These are phyloP conservation scores for Lasius fuliginosus DNA, from an alignment of 2,888 invertebrate species.

Conservation along the genomic window DNA sequence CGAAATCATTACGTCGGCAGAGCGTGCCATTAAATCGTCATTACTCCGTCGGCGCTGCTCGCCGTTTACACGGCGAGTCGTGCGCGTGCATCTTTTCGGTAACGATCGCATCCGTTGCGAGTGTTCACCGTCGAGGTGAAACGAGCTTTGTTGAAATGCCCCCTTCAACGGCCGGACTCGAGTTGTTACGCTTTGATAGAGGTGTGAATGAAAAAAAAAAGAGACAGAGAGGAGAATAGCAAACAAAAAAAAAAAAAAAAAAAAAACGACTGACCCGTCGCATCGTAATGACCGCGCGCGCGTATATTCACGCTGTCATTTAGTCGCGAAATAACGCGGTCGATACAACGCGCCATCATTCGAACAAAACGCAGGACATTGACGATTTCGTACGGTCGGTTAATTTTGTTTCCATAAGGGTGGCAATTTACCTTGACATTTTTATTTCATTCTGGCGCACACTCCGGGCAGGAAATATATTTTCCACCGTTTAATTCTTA, in stretches of 20 bases:
- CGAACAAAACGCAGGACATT: constrained; percentile 34
- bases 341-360: constrained; percentile 34
- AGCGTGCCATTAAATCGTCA: constrained; percentile 77
- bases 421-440: background rate
- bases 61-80: constrained; percentile 59
- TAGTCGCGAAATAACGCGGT: constrained; percentile 39
- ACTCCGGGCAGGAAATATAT: background rate
- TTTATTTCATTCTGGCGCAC: background rate
- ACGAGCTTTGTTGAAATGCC: constrained; percentile 60
- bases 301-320: constrained; percentile 29
- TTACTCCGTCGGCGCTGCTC: constrained; percentile 64
- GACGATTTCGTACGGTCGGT: constrained; percentile 32
- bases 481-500: background rate
- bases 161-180: constrained; percentile 69
- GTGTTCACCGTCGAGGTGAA: constrained; percentile 56
- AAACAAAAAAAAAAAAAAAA: too few species aligned
- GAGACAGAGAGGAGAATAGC: constrained; percentile 12
- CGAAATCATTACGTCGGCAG: constrained; percentile 70
- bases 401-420: constrained; percentile 26
- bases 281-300: constrained; percentile 30
- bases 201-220: constrained; percentile 78
- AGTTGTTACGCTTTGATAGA: constrained; percentile 83
- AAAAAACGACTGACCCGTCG: constrained; percentile 59
- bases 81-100: constrained; percentile 72
- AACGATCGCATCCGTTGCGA: constrained; percentile 68